phyloP scores from a whole-genome alignment of 2,113 vertebrate species.

The Phasianus colchicus region DNA sequence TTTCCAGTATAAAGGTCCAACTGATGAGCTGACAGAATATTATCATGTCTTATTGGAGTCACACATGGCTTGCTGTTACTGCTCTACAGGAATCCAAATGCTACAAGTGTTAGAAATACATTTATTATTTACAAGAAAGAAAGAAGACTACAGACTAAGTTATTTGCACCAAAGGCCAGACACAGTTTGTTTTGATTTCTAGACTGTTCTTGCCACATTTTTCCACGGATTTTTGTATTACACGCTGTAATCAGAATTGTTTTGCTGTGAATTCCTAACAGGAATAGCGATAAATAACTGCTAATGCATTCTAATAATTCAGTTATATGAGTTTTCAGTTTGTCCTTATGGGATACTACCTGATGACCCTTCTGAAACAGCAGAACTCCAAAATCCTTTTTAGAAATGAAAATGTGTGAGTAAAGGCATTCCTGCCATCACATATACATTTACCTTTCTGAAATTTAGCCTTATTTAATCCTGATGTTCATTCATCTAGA shows the following conservation, averaged over 20 bases:
- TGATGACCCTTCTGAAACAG: conserved; percentile 32
- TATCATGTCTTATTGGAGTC: conserved; percentile 51
- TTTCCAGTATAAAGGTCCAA: conserved; percentile 54
- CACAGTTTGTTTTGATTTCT: conserved; percentile 1
- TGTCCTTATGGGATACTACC: neutral
- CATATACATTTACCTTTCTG: neutral
- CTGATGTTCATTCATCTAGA: neutral
- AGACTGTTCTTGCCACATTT: neutral
- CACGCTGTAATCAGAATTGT: neutral
- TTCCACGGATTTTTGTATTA: neutral
- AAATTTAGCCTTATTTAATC: conserved; percentile 27
- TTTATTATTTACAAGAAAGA: conserved; percentile 34
- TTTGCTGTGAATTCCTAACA: neutral
- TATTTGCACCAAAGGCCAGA: conserved; percentile 22
- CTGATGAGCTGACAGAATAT: conserved; percentile 61
- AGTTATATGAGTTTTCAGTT: conserved; percentile 1
- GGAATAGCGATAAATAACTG: neutral
- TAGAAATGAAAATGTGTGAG: neutral
- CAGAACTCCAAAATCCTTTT: conserved; percentile 12
- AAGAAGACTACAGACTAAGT: conserved; percentile 5
- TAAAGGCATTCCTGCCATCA: neutral
- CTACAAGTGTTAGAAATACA: conserved; percentile 1
- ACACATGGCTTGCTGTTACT: conserved; percentile 38
- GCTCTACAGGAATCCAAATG: conserved; percentile 17
- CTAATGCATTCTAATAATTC: neutral